Evolutionary conservation across 2,888 invertebrate genomes (phyloP).

Genomic region (Embidobia sp.): DNA sequence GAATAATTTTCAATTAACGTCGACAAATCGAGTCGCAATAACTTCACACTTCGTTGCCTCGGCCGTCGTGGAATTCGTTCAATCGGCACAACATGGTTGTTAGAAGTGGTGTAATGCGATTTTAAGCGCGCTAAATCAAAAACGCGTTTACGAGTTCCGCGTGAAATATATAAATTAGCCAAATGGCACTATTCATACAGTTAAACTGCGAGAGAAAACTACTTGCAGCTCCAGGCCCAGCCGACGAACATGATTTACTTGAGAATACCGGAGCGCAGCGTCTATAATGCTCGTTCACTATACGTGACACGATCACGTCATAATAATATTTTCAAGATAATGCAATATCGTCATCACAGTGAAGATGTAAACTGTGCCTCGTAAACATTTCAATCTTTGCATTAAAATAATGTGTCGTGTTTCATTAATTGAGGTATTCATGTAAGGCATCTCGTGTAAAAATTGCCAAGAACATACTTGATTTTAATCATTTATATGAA

Average conservation of each 20-base stretch:
- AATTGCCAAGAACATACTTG: too few species aligned
- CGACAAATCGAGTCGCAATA: constrained; percentile 71
- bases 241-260: constrained; percentile 70
- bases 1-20: constrained; percentile 79
- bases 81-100: constrained; percentile 65
- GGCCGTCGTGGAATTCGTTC: constrained; percentile 45
- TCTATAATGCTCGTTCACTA: not conserved
- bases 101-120: constrained; percentile 77
- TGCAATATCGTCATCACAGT: not conserved
- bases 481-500: too few species aligned
- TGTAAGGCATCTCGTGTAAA: too few species aligned
- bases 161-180: constrained; percentile 80
- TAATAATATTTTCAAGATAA: constrained; percentile 31
- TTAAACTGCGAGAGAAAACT: constrained; percentile 67
- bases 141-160: constrained; percentile 77
- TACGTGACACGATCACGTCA: constrained; percentile 23
- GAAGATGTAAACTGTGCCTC: too few species aligned
- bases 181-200: constrained; percentile 75
- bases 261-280: constrained; percentile 27
- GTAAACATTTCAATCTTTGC: too few species aligned
- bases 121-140: constrained; percentile 79
- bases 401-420: too few species aligned
- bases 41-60: constrained; percentile 53
- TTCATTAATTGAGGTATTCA: too few species aligned
- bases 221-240: constrained; percentile 68